Percentiles rank a stretch among this genome's conserved stretches.
These are phyloP conservation scores for Trichacis sp. DNA, from an alignment of 2,888 invertebrate genomes.

Conservation along the genomic window DNA sequence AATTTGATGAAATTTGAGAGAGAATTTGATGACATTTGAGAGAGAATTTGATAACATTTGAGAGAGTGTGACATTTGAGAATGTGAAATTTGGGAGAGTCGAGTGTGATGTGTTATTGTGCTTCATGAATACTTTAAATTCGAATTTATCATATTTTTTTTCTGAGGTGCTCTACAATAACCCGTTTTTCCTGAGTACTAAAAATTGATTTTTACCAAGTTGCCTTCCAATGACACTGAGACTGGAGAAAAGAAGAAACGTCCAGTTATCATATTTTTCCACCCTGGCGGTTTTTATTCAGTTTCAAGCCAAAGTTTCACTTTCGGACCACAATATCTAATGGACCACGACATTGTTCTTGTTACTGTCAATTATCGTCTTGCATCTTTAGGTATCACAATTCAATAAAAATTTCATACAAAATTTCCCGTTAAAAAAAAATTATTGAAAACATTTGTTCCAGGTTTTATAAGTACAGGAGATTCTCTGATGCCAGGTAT, in stretches of 20 bases:
- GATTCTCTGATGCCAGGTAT: slow-evolving; percentile 75
- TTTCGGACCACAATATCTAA: slow-evolving; percentile 56
- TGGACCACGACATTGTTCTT: slow-evolving; percentile 60
- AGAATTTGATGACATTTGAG: too few species aligned
- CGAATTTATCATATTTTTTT: too few species aligned
- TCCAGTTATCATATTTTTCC: slow-evolving; percentile 78
- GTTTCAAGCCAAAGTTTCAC: slow-evolving; percentile 73
- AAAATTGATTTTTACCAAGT: neutral
- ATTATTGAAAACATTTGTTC: too few species aligned
- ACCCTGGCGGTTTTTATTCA: slow-evolving; percentile 77
- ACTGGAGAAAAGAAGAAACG: slow-evolving; percentile 33
- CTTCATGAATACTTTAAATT: too few species aligned
- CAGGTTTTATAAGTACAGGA: slow-evolving; percentile 76
- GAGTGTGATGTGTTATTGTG: too few species aligned
- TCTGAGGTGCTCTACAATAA: too few species aligned
- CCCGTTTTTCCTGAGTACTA: too few species aligned
- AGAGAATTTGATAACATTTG: too few species aligned
- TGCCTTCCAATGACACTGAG: neutral
- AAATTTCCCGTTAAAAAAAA: too few species aligned
- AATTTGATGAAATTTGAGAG: too few species aligned
- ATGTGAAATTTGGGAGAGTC: too few species aligned
- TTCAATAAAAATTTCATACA: neutral
- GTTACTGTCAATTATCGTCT: slow-evolving; percentile 63
- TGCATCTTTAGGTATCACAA: slow-evolving; percentile 57
- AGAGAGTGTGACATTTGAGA: too few species aligned